Conservation (phyloP, 1,140 invertebrate species). For the Philopotamus ludificatus region DNA sequence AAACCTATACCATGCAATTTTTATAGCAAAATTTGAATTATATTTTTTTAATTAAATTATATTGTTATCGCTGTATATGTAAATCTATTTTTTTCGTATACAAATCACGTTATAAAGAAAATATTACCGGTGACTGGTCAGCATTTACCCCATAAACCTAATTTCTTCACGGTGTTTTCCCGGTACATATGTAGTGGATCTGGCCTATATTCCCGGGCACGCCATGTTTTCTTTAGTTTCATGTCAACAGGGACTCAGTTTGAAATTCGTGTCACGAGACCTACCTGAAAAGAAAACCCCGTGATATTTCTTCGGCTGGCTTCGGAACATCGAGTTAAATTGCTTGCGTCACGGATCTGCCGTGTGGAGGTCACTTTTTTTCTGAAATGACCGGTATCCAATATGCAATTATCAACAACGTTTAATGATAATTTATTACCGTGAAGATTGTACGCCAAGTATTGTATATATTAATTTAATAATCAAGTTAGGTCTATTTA, state of each 20-base stretch:
- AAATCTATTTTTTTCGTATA: too few species aligned
- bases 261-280: constrained; percentile 33
- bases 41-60: too few species aligned
- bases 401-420: not conserved
- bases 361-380: not conserved
- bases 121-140: not conserved
- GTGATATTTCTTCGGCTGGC: not conserved
- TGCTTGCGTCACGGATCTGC: constrained; percentile 4
- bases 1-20: too few species aligned
- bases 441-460: not conserved
- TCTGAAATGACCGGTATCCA: not conserved
- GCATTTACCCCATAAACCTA: too few species aligned
- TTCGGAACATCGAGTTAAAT: not conserved
- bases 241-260: constrained; percentile 28
- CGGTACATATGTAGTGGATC: constrained; percentile 25
- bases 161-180: constrained; percentile 20
- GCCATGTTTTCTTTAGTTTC: constrained; percentile 38
- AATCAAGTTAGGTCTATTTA: not conserved
- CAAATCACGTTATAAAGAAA: too few species aligned
- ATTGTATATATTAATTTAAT: not conserved
- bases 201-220: too few species aligned
- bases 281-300: not conserved
- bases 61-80: too few species aligned
- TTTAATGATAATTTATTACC: not conserved
- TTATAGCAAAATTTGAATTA: too few species aligned